Percentiles rank a stretch among this genome's conserved stretches.
Conservation (phyloP, 2,888 invertebrate species). For the Drosophila quasianomalipes region DNA sequence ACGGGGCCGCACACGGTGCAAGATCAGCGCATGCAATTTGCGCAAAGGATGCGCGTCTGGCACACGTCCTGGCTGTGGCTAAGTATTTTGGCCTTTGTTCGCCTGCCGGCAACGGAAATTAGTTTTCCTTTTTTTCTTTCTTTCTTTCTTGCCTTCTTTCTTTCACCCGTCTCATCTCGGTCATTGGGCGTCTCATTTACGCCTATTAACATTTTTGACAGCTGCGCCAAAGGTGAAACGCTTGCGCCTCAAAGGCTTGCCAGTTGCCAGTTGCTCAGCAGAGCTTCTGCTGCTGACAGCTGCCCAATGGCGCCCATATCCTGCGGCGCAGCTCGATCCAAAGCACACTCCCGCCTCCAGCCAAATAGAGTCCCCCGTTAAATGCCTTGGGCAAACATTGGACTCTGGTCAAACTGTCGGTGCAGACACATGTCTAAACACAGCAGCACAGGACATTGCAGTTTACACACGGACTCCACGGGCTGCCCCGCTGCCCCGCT, state of each 20-base stretch:
- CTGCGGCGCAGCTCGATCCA: constrained; percentile 55
- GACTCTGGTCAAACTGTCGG: constrained; percentile 56
- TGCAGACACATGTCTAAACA: constrained; percentile 73
- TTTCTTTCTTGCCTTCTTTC: neutral
- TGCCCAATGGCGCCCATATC: constrained; percentile 59
- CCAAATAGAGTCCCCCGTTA: constrained; percentile 7
- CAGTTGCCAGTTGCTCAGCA: constrained; percentile 18
- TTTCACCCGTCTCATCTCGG: constrained; percentile 22
- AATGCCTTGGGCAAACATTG: constrained; percentile 66
- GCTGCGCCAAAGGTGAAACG: constrained; percentile 69
- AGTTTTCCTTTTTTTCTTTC: constrained; percentile 56
- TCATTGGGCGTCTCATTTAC: constrained; percentile 78
- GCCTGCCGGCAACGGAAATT: constrained; percentile 62
- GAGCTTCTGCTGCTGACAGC: constrained; percentile 62
- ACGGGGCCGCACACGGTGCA: constrained; percentile 65
- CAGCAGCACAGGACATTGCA: constrained; percentile 55
- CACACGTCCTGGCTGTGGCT: constrained; percentile 64
- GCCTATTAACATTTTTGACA: constrained; percentile 76
- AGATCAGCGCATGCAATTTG: constrained; percentile 63
- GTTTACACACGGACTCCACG: constrained; percentile 63
- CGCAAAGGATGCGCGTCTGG: constrained; percentile 67
- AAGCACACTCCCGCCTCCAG: constrained; percentile 27
- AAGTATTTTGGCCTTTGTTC: constrained; percentile 47
- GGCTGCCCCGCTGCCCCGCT: constrained; percentile 33
- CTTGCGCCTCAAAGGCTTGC: constrained; percentile 69